Evolutionary conservation across 1,140 invertebrate genomes (phyloP).

Genomic region (Chionoecetes opilio): DNA sequence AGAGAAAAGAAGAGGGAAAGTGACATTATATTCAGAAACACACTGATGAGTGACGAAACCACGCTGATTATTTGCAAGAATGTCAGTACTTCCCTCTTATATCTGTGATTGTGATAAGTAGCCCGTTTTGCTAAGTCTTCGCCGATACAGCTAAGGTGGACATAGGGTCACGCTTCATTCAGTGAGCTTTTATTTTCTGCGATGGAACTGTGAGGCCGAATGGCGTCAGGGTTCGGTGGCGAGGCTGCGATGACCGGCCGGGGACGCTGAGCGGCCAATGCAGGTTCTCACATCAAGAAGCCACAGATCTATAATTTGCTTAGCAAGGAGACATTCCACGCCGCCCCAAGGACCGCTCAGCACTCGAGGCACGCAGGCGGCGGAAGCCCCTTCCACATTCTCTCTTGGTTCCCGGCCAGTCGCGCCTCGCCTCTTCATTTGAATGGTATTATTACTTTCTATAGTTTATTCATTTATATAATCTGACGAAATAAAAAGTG

Average conservation of each 20-base stretch:
- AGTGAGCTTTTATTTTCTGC: conserved; percentile 27
- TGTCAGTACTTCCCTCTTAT: conserved; percentile 63
- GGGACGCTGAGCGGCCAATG: neutral
- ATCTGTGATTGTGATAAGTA: conserved; percentile 64
- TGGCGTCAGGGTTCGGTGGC: neutral
- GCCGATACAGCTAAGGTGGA: conserved; percentile 52
- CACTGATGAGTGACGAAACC: conserved; percentile 31
- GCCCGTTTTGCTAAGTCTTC: conserved; percentile 32
- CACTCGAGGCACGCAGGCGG: neutral
- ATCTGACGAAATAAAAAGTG: neutral
- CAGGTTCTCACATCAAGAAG: neutral
- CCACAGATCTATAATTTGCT: conserved; percentile 16
- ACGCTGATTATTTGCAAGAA: conserved; percentile 32
- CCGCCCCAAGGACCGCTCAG: neutral
- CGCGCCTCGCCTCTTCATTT: neutral
- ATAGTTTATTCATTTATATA: neutral
- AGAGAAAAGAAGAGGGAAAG: neutral
- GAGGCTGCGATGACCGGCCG: neutral
- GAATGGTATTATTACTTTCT: conserved; percentile 22
- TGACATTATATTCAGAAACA: neutral
- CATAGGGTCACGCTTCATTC: conserved; percentile 30
- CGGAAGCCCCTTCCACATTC: neutral
- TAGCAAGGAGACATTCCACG: neutral
- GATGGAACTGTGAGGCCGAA: neutral
- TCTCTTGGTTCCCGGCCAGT: neutral